phyloP scores from a whole-genome alignment of 2,888 invertebrate species.

The Spicauda simplicius region DNA sequence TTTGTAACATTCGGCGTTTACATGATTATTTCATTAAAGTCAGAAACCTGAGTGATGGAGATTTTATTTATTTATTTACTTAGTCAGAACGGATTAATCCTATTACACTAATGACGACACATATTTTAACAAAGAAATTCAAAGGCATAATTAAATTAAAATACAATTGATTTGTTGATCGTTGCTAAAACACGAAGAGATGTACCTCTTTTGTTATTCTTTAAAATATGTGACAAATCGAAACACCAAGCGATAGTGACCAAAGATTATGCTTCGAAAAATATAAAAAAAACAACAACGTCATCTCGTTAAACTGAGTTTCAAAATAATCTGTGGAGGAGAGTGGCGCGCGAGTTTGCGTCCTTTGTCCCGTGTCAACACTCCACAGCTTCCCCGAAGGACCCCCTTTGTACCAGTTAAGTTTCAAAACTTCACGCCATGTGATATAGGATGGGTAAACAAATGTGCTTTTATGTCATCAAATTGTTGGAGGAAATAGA shows the following conservation, averaged over 20 bases:
- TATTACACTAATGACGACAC: too few species aligned
- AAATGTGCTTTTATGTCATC: constrained; percentile 11
- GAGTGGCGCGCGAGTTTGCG: constrained; percentile 64
- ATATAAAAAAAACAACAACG: constrained; percentile 46
- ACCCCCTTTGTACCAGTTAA: constrained; percentile 61
- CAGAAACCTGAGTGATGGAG: too few species aligned
- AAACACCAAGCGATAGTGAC: not conserved
- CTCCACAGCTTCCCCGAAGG: constrained; percentile 74
- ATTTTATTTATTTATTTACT: too few species aligned
- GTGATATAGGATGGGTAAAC: constrained; percentile 31
- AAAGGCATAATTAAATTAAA: too few species aligned
- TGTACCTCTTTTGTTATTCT: too few species aligned
- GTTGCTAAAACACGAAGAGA: too few species aligned
- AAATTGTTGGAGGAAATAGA: constrained; percentile 5
- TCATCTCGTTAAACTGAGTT: constrained; percentile 74
- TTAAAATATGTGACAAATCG: not conserved
- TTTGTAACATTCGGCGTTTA: too few species aligned
- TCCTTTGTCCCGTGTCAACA: constrained; percentile 78
- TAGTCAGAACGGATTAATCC: too few species aligned
- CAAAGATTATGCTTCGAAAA: constrained; percentile 15
- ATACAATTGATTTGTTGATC: too few species aligned
- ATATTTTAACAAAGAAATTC: too few species aligned
- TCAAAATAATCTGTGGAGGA: constrained; percentile 73
- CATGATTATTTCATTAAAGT: too few species aligned
- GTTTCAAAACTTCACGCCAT: constrained; percentile 74